Conservation (phyloP, 92 coral and sea anemone species). For the Meandrina meandrites region DNA sequence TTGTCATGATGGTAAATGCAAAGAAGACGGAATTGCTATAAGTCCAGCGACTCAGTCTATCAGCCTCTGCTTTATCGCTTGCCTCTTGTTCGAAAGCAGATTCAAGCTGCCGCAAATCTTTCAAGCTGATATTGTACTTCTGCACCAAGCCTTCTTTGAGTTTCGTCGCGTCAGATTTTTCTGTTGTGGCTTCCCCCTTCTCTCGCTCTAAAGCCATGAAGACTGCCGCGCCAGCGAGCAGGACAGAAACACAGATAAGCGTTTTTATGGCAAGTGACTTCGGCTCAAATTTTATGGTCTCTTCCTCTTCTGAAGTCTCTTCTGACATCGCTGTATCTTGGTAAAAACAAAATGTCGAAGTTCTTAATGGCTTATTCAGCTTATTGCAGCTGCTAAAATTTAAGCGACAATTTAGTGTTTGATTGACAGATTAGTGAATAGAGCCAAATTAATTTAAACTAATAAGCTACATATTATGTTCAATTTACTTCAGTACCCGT, state of each 20-base stretch:
- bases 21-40: constrained; percentile 82
- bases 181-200: constrained; percentile 5
- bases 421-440: constrained; percentile 21
- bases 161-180: constrained; percentile 20
- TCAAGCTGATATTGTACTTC: constrained; percentile 65
- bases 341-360: not conserved
- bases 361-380: too few relatives aligned
- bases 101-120: constrained; percentile 47
- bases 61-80: constrained; percentile 22
- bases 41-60: constrained; percentile 68
- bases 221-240: constrained; percentile 85
- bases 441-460: not conserved
- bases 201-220: constrained; percentile 75
- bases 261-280: constrained; percentile 74
- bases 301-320: constrained; percentile 25
- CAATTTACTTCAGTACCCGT: constrained; percentile 2
- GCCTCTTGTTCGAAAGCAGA: constrained; percentile 47
- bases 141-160: constrained; percentile 25
- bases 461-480: not conserved
- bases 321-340: constrained; percentile 10
- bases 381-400: not conserved
- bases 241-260: constrained; percentile 48
- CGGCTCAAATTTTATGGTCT: constrained; percentile 64
- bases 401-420: not conserved
- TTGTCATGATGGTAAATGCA: constrained; percentile 89